Evolutionary conservation across 2,888 invertebrate species (phyloP).

Genomic region (Euspilapteryx auroguttella): DNA sequence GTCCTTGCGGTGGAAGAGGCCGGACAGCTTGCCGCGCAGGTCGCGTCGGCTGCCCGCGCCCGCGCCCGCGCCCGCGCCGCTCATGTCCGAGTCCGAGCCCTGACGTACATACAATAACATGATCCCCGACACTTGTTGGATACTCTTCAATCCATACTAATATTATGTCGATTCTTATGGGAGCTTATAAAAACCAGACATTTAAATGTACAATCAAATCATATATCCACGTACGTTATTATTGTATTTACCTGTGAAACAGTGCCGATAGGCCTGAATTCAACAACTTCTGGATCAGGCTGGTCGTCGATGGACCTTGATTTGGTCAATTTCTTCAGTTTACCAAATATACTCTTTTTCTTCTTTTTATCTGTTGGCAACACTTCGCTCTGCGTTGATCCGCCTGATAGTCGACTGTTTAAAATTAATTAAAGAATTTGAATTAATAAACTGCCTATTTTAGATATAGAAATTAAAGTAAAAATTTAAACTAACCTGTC

Average conservation of each 20-base stretch:
- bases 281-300: conserved; percentile 36
- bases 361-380: conserved; percentile 77
- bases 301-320: conserved; percentile 80
- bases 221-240: too few relatives aligned
- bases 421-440: conserved; percentile 6
- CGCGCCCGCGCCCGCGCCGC: conserved; percentile 62
- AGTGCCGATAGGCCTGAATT: conserved; percentile 51
- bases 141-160: too few relatives aligned
- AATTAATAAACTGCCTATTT: neutral
- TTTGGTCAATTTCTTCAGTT: conserved; percentile 82
- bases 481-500: conserved; percentile 59
- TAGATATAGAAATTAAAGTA: neutral
- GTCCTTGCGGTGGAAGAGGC: conserved; percentile 75
- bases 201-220: too few relatives aligned
- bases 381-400: conserved; percentile 83
- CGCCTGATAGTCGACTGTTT: conserved; percentile 74
- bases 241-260: conserved; percentile 63
- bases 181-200: too few relatives aligned
- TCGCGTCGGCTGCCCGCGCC: conserved; percentile 74
- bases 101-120: too few relatives aligned
- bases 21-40: conserved; percentile 77
- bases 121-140: too few relatives aligned
- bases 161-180: too few relatives aligned
- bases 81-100: conserved; percentile 75
- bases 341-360: conserved; percentile 81